Base-by-base conservation (phyloP, 1,140 invertebrate species). In the Coenobita brevimanus region DNA sequence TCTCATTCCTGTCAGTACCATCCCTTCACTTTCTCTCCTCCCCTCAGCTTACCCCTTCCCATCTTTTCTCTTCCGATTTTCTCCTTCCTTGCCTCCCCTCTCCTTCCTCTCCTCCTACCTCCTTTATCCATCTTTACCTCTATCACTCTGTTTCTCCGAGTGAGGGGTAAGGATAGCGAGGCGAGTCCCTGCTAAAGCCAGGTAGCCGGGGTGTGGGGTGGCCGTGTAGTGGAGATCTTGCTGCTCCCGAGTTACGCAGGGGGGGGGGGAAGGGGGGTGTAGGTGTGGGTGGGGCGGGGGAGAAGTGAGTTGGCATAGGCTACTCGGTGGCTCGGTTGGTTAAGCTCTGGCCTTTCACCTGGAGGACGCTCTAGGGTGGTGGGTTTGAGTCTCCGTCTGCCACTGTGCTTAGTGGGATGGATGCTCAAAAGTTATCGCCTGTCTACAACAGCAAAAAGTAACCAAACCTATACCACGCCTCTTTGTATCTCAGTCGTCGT, bases 221-320 rank as follows among this genome's bases (percentile, higher is more conserved):
- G 46, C 10, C 17, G 24, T 41, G 73, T 73, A 41, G 17, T 38
- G 73, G 41, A 60, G 41, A 24, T 50, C 43, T 24, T 38, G n/a
- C n/a, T 82, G 80, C 80, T 71, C 62, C 80, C 64, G 80, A 67
- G 43, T 82, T 82, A 82, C 80, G 80, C 80, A 38, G 67, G 21
- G 43, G 43, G 43, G 41, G 8, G 36, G 2, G 21, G 78, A 17
- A 2, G 36, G n/a, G 30, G 30, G 71, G 50, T 36, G 15, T 43
- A 36, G 30, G 62, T 36, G 38, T 17, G 36, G 38, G 36, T 33
- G 76, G 15, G 15, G 43, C 21, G 33, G 3, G 36, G 81, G 17
- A 54, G 76, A 6, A 62, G 41, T 3, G 76, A 21, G 50, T 30
- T 21, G 64, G 21, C 3, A n/a, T n/a, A n/a, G n/a, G n/a, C n/a